Conservation (phyloP, 2,113 vertebrate species). For the Vicugna pacos region DNA sequence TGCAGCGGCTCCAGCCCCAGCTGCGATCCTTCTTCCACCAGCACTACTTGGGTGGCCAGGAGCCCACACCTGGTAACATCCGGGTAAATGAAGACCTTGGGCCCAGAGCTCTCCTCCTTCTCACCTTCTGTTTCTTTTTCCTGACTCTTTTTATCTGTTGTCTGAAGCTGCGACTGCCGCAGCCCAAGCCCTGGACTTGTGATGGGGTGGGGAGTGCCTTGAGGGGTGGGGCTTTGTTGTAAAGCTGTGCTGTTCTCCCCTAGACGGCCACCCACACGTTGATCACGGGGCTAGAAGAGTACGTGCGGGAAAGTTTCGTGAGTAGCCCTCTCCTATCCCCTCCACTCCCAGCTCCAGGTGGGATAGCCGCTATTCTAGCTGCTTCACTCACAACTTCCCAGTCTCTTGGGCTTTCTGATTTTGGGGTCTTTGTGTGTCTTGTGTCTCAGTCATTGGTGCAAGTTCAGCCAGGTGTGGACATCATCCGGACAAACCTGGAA, state of each 20-base stretch:
- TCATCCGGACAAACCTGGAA: conserved; percentile 93
- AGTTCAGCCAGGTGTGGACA: conserved; percentile 92
- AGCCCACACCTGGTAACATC: conserved; percentile 93
- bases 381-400: neutral
- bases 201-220: neutral
- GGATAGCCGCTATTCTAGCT: neutral
- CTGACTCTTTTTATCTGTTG: neutral
- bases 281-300: conserved; percentile 92
- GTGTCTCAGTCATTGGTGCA: conserved; percentile 90
- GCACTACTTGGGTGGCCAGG: conserved; percentile 92
- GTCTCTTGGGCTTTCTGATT: neutral
- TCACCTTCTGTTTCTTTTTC: neutral
- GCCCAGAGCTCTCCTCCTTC: neutral
- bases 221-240: neutral
- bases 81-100: conserved; percentile 84
- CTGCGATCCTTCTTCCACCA: conserved; percentile 93
- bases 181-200: neutral
- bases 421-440: neutral
- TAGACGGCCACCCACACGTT: conserved; percentile 89
- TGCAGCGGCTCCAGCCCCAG: conserved; percentile 93
- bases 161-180: neutral
- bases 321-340: conserved; percentile 71
- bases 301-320: conserved; percentile 94
- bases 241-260: neutral
- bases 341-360: neutral